phyloP scores from a whole-genome alignment of 2,113 vertebrate species.

The Oenanthe melanoleuca region DNA sequence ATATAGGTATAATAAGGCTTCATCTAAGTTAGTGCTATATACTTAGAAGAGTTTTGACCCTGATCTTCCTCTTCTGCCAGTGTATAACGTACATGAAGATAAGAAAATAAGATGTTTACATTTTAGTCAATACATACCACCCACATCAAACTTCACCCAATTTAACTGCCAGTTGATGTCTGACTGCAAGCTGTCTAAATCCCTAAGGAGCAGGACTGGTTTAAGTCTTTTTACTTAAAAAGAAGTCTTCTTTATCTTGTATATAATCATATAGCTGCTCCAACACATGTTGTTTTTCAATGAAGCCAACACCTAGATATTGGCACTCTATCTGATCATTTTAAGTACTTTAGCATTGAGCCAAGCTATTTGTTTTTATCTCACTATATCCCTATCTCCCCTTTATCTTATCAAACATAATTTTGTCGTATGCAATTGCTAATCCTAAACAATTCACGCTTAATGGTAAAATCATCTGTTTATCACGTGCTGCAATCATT shows the following conservation, averaged over 20 bases:
- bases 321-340: background rate
- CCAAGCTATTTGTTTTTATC: background rate
- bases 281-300: background rate
- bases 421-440: background rate
- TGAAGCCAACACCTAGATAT: background rate
- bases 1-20: background rate
- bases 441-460: background rate
- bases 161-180: background rate
- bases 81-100: background rate
- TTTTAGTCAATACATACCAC: background rate
- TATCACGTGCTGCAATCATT: background rate
- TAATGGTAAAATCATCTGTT: background rate
- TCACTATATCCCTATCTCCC: background rate
- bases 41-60: background rate
- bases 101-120: background rate
- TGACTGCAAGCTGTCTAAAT: background rate
- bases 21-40: background rate
- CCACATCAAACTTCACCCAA: background rate
- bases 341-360: background rate
- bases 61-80: background rate
- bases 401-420: background rate
- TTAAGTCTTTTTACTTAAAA: background rate
- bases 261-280: background rate
- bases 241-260: background rate
- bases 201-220: background rate